Evolutionary conservation across 2,797 vertebrate species (phyloP).

Genomic region (Sebastiscus albofasciatus): DNA sequence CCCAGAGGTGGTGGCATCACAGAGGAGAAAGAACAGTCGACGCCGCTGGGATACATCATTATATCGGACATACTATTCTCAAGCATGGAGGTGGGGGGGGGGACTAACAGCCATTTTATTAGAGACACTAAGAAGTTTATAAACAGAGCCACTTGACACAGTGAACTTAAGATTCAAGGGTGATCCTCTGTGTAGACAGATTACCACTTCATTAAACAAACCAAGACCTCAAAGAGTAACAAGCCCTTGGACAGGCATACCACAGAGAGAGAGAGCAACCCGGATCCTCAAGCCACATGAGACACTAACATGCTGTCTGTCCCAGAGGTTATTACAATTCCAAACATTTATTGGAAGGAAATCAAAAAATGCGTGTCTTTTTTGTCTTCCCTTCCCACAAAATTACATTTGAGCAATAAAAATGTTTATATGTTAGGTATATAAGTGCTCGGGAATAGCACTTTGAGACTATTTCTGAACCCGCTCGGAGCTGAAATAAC

Average conservation of each 20-base stretch:
- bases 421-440: slow-evolving; percentile 74
- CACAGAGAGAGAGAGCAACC: slow-evolving; percentile 57
- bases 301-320: slow-evolving; percentile 67
- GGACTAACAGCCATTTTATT: slow-evolving; percentile 43
- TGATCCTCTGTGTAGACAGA: slow-evolving; percentile 79
- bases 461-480: slow-evolving; percentile 73
- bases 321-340: slow-evolving; percentile 73
- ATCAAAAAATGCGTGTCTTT: slow-evolving; percentile 73
- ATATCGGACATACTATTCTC: slow-evolving; percentile 22
- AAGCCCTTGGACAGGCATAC: slow-evolving; percentile 66
- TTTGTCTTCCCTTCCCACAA: slow-evolving; percentile 68
- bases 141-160: slow-evolving; percentile 68
- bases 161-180: slow-evolving; percentile 66
- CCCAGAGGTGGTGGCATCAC: slow-evolving; percentile 23
- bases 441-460: slow-evolving; percentile 70
- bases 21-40: background rate
- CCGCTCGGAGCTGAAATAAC: slow-evolving; percentile 64
- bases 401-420: slow-evolving; percentile 78
- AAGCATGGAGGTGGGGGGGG: background rate
- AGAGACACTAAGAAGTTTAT: slow-evolving; percentile 60
- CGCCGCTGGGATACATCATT: slow-evolving; percentile 15
- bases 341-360: slow-evolving; percentile 81
- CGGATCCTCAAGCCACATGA: slow-evolving; percentile 75
- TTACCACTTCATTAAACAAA: slow-evolving; percentile 82
- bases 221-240: slow-evolving; percentile 72